Evolutionary conservation across 2,113 vertebrate species (phyloP), one percentile per base, ranked within the genome.

Genomic region (Mixornis gularis): DNA sequence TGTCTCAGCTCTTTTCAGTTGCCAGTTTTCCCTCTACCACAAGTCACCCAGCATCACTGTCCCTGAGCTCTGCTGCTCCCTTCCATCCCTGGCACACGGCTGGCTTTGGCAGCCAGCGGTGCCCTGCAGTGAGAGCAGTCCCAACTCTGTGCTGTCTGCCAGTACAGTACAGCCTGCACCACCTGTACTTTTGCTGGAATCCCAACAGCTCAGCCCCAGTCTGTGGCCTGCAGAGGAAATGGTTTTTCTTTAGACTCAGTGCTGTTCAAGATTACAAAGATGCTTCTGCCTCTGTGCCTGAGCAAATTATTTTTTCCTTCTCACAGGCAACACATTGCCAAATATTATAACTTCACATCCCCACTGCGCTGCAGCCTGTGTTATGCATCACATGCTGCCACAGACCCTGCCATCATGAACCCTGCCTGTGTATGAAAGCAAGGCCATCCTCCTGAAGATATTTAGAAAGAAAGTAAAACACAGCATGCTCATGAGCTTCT

Each of bases 81-180:
- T 18, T 10, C 30, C 29, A 41, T 14, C n/a, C 27, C 12, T 9
- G 7, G n/a, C 20, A 21, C 9, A 7, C 1, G 0, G 3, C 36
- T 41, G 46, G 43, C 15, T 7, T 0, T 24, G 40, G 60, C 34
- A 44, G 9, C 34, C 14, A 89, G 44, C 4, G 0, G 9, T 3
- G 4, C 2, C 3, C 56, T 68, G 64, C 20, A 20, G 34, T 13
- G 24, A 58, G 3, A 4, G 2, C 69, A 49, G 41, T 17, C 44
- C 40, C 49, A 43, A 4, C n/a, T 55, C 10, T 0, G 0, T 4
- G 11, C 32, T 9, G 3, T 5, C 15, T 36, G 58, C 60, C 43
- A 17, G 20, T 27, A 36, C 44, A 69, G 9, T 9, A 51, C 58
- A 71, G 10, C 38, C 71, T 17, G 16, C 13, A 17, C 30, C 5